Percentiles rank a stretch among this genome's conserved stretches.
These are phyloP conservation scores for Myotis lucifugus DNA, from an alignment of 2,113 vertebrate species.

Conservation along the genomic window DNA sequence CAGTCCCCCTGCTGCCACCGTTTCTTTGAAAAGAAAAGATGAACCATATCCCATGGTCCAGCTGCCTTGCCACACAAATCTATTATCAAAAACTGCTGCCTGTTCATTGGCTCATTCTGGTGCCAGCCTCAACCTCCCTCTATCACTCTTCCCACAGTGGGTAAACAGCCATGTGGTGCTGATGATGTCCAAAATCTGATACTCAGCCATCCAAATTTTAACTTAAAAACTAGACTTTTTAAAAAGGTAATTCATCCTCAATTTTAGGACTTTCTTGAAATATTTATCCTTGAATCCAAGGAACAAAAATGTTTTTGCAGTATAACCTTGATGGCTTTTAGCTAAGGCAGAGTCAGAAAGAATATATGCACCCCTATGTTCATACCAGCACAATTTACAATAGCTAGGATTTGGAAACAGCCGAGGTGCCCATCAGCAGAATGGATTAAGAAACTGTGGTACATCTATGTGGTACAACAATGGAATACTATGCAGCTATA, in stretches of 20 bases:
- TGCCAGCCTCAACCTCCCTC: not conserved
- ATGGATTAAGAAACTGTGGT: too few relatives aligned
- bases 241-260: not conserved
- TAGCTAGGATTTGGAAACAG: too few relatives aligned
- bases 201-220: not conserved
- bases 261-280: not conserved
- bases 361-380: too few relatives aligned
- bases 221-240: not conserved
- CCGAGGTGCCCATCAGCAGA: too few relatives aligned
- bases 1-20: not conserved
- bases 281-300: not conserved
- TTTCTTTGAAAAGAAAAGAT: not conserved
- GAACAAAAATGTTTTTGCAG: not conserved
- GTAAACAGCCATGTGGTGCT: not conserved
- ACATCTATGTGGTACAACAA: too few relatives aligned
- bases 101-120: not conserved
- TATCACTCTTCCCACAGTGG: fast-evolving
- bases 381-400: too few relatives aligned
- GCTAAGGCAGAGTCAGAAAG: not conserved
- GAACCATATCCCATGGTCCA: not conserved
- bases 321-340: not conserved
- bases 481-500: too few relatives aligned
- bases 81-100: not conserved
- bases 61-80: not conserved
- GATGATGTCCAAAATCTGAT: not conserved